phyloP scores from a whole-genome alignment of 2,113 vertebrate species.

The Dascyllus trimaculatus region DNA sequence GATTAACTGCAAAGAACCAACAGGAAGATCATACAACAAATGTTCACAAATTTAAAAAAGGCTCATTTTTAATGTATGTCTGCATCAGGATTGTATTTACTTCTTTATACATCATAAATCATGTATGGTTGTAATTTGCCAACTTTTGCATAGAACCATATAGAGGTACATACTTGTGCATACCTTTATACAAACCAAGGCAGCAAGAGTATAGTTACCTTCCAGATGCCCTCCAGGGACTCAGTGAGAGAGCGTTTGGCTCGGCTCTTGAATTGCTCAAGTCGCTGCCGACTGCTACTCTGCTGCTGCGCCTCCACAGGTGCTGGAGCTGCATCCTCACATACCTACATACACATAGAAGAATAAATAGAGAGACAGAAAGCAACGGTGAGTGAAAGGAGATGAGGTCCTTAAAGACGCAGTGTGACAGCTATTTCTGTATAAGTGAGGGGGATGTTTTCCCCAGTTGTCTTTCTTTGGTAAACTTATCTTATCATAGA shows the following conservation, averaged over 20 bases:
- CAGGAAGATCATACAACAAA: too few relatives aligned
- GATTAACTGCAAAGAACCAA: too few relatives aligned
- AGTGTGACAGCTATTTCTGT: neutral
- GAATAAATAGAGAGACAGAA: neutral
- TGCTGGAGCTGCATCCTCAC: slow-evolving; percentile 63
- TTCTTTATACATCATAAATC: neutral
- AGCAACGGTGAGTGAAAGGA: neutral
- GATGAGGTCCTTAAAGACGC: neutral
- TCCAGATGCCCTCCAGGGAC: slow-evolving; percentile 94
- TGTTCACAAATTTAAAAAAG: neutral
- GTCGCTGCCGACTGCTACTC: slow-evolving; percentile 88
- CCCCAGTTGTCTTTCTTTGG: neutral
- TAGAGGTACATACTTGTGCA: neutral
- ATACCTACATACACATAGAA: slow-evolving; percentile 38
- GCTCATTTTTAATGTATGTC: neutral
- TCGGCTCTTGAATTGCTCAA: slow-evolving; percentile 93
- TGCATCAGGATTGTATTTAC: neutral
- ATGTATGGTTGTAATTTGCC: neutral
- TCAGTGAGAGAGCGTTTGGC: slow-evolving; percentile 94
- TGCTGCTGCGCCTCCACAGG: slow-evolving; percentile 84
- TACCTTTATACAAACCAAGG: neutral
- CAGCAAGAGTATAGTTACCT: slow-evolving; percentile 64
- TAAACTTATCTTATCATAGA: neutral
- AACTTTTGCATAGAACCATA: neutral
- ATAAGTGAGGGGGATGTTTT: neutral